Percentiles rank a stretch among this genome's conserved stretches.
Evolutionary conservation across 2,888 invertebrate species (phyloP).

Genomic region (Galeopsomyia nigrocyanea): DNA sequence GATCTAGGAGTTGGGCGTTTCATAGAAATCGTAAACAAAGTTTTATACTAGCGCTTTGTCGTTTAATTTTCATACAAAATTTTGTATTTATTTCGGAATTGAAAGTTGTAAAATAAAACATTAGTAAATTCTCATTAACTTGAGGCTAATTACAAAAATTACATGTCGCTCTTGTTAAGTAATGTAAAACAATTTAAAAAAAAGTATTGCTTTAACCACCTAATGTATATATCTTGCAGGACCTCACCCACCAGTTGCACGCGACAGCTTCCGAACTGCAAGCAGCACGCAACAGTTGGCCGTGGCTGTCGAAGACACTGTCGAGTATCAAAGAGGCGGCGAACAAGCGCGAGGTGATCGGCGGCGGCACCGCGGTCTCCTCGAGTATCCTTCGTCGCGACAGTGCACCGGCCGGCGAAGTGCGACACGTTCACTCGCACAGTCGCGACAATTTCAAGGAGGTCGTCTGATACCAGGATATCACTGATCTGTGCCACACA

Average conservation of each 20-base stretch:
- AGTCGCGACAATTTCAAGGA: slow-evolving; percentile 65
- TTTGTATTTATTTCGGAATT: too few species aligned
- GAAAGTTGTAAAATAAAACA: too few species aligned
- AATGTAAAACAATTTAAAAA: neutral
- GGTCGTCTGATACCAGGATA: slow-evolving; percentile 58
- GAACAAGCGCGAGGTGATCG: slow-evolving; percentile 71
- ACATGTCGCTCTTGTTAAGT: neutral
- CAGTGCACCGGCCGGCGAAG: slow-evolving; percentile 66
- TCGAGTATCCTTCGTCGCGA: slow-evolving; percentile 69
- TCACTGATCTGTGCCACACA: slow-evolving; percentile 14
- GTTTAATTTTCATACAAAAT: too few species aligned
- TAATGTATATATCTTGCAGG: slow-evolving; percentile 70
- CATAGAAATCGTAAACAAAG: too few species aligned
- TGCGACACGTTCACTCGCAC: slow-evolving; percentile 64
- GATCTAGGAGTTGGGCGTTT: too few species aligned
- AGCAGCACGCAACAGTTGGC: slow-evolving; percentile 81
- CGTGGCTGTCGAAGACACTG: slow-evolving; percentile 96
- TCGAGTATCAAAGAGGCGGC: slow-evolving; percentile 81
- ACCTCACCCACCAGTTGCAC: slow-evolving; percentile 90
- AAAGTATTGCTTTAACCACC: slow-evolving; percentile 4
- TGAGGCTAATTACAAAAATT: too few species aligned
- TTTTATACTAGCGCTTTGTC: too few species aligned
- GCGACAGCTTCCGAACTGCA: slow-evolving; percentile 85
- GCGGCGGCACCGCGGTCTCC: slow-evolving; percentile 46
- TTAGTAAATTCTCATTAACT: too few species aligned